A percentile compares a stretch with the other conserved stretches of the same genome.
phyloP scores from a whole-genome alignment of 2,113 vertebrate species.

The Mandrillus leucophaeus region DNA sequence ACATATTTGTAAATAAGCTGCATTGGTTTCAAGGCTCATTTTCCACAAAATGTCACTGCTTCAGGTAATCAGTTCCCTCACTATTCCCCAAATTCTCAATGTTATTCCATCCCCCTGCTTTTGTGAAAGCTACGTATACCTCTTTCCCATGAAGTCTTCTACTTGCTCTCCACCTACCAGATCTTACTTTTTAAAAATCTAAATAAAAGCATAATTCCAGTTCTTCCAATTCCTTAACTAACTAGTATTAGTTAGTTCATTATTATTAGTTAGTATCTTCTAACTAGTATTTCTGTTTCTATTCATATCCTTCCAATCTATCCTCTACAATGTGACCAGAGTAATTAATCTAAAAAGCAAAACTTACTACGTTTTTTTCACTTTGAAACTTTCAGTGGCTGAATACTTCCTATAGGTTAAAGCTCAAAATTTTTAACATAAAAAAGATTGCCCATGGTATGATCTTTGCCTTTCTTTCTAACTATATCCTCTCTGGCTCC shows the following conservation, averaged over 20 bases:
- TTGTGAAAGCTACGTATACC: neutral
- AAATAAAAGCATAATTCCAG: neutral
- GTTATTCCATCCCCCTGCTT: neutral
- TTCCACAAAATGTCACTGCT: neutral
- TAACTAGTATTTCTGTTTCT: neutral
- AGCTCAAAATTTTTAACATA: neutral
- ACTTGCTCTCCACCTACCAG: neutral
- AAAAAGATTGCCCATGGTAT: neutral
- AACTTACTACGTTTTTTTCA: neutral
- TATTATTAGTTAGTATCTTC: neutral
- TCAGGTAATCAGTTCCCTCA: neutral
- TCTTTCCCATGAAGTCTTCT: neutral
- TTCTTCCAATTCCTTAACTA: neutral
- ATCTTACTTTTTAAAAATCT: neutral
- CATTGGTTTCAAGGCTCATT: neutral
- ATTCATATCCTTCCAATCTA: neutral
- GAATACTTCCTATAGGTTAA: neutral
- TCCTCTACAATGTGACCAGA: neutral
- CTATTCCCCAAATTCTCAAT: neutral
- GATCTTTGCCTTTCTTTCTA: neutral
- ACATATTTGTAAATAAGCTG: neutral
- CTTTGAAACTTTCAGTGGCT: neutral
- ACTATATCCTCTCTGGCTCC: rapidly evolving
- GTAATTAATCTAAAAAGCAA: neutral
- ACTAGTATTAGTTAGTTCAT: too few relatives aligned